phyloP scores from a whole-genome alignment of 2,888 invertebrate species.

The Argynnis bischoffii region DNA sequence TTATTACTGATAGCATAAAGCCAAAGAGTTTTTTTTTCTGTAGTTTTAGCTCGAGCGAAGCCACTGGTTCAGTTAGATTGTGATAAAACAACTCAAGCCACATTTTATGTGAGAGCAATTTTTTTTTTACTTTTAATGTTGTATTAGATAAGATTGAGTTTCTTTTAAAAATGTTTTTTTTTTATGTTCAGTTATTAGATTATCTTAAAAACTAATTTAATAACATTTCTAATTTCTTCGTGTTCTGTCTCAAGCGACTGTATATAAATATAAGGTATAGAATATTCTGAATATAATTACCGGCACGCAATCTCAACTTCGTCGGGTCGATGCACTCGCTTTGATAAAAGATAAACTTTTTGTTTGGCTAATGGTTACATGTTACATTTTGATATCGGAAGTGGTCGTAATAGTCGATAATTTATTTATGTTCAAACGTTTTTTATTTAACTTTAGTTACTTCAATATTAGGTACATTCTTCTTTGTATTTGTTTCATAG shows the following conservation, averaged over 20 bases:
- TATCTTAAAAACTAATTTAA: slow-evolving; percentile 2
- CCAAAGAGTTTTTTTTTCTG: no score
- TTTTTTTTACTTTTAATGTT: no score
- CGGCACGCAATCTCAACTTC: slow-evolving; percentile 37
- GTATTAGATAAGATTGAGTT: not conserved
- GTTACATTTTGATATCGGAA: slow-evolving; percentile 38
- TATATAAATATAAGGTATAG: slow-evolving; percentile 28
- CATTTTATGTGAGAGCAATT: no score
- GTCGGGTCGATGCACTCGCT: slow-evolving; percentile 45
- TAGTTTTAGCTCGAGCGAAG: no score
- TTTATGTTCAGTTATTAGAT: not conserved
- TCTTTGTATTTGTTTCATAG: not conserved
- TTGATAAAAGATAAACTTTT: slow-evolving; percentile 46
- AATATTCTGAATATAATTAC: slow-evolving; percentile 38
- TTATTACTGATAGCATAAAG: no score
- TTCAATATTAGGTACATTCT: not conserved
- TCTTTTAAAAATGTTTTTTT: not conserved
- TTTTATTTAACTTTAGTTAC: not conserved
- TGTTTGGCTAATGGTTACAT: slow-evolving; percentile 44
- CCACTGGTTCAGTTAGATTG: no score
- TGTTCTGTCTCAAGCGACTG: slow-evolving; percentile 25
- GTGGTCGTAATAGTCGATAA: slow-evolving; percentile 25
- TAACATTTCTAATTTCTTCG: slow-evolving; percentile 18
- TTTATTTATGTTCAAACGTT: slow-evolving; percentile 6
- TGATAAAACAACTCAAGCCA: no score